A percentile compares a stretch with the other conserved stretches of the same genome.
Conservation (phyloP, 2,888 invertebrate genomes). For the Drosophila subsilvestris region DNA sequence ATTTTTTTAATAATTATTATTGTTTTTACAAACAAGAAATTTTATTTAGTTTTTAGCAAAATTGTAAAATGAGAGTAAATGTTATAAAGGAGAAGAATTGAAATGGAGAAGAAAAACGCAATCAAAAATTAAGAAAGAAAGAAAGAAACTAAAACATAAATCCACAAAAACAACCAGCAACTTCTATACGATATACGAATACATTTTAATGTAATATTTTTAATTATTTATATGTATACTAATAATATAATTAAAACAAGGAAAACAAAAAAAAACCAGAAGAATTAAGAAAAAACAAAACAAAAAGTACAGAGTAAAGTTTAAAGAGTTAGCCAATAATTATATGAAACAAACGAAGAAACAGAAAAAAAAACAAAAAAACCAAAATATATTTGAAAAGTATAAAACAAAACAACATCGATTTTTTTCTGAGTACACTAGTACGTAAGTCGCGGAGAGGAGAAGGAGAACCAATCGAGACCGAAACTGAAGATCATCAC, state of each 20-base stretch:
- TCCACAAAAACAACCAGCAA: slow-evolving; percentile 67
- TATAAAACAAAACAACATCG: slow-evolving; percentile 60
- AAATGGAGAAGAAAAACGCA: slow-evolving; percentile 63
- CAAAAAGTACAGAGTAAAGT: slow-evolving; percentile 76
- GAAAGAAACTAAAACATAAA: slow-evolving; percentile 47
- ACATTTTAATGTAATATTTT: slow-evolving; percentile 84
- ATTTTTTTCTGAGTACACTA: slow-evolving; percentile 56
- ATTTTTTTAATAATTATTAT: slow-evolving; percentile 64
- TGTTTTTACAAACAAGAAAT: slow-evolving; percentile 70
- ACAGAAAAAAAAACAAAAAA: slow-evolving; percentile 39
- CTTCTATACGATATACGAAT: slow-evolving; percentile 82
- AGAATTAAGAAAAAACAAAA: slow-evolving; percentile 67
- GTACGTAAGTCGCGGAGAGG: slow-evolving; percentile 47
- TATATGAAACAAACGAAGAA: slow-evolving; percentile 79
- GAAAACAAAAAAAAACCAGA: slow-evolving; percentile 70
- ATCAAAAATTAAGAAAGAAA: slow-evolving; percentile 66
- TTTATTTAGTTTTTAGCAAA: slow-evolving; percentile 84
- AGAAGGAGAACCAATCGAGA: slow-evolving; percentile 1
- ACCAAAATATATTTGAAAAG: slow-evolving; percentile 82
- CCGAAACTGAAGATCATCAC: slow-evolving; percentile 2
- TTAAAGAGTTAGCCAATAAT: slow-evolving; percentile 82
- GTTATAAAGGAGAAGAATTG: slow-evolving; percentile 55
- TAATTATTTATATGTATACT: slow-evolving; percentile 84
- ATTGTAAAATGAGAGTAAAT: slow-evolving; percentile 82
- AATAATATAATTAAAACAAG: slow-evolving; percentile 76